Evolutionary conservation across 2,797 vertebrate species (phyloP), one percentile per base, ranked within the genome.

Genomic region (Xenentodon cancila): DNA sequence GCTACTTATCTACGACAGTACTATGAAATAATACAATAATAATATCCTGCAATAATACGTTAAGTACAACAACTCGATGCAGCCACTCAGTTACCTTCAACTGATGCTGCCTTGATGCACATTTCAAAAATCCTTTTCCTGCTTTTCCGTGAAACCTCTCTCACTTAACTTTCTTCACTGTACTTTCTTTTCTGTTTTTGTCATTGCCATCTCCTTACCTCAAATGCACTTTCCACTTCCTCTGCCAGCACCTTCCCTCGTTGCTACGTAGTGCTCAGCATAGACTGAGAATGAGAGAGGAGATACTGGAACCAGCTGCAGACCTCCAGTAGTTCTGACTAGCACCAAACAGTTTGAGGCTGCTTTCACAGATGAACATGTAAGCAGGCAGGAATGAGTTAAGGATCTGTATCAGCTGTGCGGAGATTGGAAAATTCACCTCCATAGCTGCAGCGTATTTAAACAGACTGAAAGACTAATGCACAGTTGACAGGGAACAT

Each of bases 111-210:
- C 37, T 40, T 37, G 9, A 32, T 37, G 34, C 9, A 37, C 34
- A 37, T 37, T 37, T 37, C 5, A 37, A 37, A 37, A 9, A 9
- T 47, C 45, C 6, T 9, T 17, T 34, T 54, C 9, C 25, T 1
- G 30, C 53, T 5, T 54, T 34, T 50, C 5, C 20, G 51, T 54
- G 13, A 58, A 62, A 50, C 9, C 27, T 52, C 19, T 47, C 4
- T 34, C 16, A 12, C 1, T 22, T 30, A 11, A 42, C 11, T 48
- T 22, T 9, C 22, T 27, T 51, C 37, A 13, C 56, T 49, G 60
- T 45, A 68, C 46, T 70, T 65, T 56, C 61, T 58, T 60, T 53
- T 8, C 83, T 82, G 80, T 70, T 85, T 78, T 81, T 65, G 75
- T 58, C 78, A 74, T 88, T 73, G 76, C 37, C 53, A 32, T 71